Conservation (phyloP, 2,113 vertebrate species). For the Nycticorax nycticorax region DNA sequence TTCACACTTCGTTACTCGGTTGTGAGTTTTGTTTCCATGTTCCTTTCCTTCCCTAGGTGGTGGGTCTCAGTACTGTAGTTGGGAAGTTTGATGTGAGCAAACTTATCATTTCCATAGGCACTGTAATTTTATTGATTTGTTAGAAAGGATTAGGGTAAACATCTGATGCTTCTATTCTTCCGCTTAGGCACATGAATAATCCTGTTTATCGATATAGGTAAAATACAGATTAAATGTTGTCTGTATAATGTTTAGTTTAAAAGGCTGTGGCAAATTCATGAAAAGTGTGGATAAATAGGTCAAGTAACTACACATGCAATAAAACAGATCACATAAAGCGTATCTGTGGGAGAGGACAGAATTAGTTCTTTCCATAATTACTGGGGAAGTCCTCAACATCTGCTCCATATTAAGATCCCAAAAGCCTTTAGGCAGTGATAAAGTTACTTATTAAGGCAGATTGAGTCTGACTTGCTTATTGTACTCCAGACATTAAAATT, state of each 20-base stretch:
- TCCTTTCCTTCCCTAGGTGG: neutral
- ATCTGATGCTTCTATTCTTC: neutral
- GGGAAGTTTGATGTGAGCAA: neutral
- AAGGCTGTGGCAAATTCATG: neutral
- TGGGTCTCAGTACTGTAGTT: neutral
- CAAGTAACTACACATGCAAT: neutral
- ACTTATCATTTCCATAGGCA: accelerated
- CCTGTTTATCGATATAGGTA: neutral
- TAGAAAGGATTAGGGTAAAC: neutral
- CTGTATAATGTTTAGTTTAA: neutral
- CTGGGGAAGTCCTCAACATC: neutral
- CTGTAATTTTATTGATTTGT: neutral
- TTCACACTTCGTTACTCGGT: neutral
- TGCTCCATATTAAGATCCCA: neutral
- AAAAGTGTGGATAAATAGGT: neutral
- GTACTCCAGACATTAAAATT: neutral
- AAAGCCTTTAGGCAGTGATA: constrained; percentile 12
- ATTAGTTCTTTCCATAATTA: constrained; percentile 6
- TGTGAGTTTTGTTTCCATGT: neutral
- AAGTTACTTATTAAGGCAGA: neutral
- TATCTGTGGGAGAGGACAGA: neutral
- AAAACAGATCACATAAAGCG: neutral
- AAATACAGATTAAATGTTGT: neutral
- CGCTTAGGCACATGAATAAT: neutral
- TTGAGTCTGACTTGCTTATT: neutral